Evolutionary conservation across 2,888 invertebrate genomes (phyloP).

Genomic region (Horisme vitalbata): DNA sequence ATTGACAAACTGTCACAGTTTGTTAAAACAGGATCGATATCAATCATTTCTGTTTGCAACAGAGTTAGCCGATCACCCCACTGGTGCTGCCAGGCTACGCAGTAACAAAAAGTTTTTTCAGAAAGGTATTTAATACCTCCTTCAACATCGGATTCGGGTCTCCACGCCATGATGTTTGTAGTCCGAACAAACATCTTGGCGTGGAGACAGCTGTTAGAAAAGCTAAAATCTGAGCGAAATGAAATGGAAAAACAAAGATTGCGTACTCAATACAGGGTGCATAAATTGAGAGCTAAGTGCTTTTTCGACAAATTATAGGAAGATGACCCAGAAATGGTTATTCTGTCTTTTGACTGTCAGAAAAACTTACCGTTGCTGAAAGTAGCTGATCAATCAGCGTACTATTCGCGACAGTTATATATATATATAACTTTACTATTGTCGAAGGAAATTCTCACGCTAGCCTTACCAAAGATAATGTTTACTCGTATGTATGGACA

Average conservation of each 20-base stretch:
- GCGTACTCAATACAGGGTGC: constrained; percentile 26
- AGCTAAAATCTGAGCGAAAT: constrained; percentile 10
- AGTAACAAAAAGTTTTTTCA: constrained; percentile 16
- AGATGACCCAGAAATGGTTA: constrained; percentile 24
- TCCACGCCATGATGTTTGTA: too few species aligned
- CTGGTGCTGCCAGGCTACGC: constrained; percentile 1
- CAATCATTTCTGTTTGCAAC: too few species aligned
- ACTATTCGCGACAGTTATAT: constrained; percentile 49
- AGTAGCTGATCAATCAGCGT: constrained; percentile 45
- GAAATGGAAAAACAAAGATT: constrained; percentile 27
- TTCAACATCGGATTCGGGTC: constrained; percentile 22
- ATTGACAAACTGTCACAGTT: too few species aligned
- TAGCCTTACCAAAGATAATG: constrained; percentile 36
- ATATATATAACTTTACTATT: constrained; percentile 44
- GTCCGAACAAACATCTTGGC: too few species aligned
- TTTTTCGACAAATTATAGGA: constrained; percentile 26
- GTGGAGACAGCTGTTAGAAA: too few species aligned
- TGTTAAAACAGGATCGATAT: too few species aligned
- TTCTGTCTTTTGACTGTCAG: constrained; percentile 31
- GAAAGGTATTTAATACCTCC: constrained; percentile 10
- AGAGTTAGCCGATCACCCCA: too few species aligned
- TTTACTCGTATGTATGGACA: constrained; percentile 36
- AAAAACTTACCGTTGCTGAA: constrained; percentile 25
- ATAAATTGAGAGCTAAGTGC: constrained; percentile 28
- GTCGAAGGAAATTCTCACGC: constrained; percentile 41